These are phyloP conservation scores for Ariolimax columbianus DNA, from an alignment of 2,888 invertebrate genomes.

Conservation along the genomic window DNA sequence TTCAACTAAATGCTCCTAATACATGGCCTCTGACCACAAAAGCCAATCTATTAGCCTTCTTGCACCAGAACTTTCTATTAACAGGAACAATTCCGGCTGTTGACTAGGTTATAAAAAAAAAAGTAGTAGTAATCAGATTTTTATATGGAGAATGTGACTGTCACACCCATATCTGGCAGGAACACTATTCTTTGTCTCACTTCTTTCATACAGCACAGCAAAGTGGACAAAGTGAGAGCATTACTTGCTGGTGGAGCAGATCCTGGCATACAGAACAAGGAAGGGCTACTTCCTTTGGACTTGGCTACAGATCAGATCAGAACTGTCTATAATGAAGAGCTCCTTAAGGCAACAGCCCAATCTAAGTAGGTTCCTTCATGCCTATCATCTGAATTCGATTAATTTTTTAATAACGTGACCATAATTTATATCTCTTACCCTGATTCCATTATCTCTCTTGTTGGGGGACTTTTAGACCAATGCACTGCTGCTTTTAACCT, in stretches of 20 bases:
- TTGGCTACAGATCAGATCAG: slow-evolving; percentile 80
- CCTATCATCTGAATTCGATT: background rate
- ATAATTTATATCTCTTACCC: no score
- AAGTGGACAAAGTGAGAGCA: slow-evolving; percentile 82
- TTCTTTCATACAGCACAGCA: slow-evolving; percentile 79
- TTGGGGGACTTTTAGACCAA: background rate
- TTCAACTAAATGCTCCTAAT: no score
- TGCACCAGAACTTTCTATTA: no score
- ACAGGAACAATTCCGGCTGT: no score
- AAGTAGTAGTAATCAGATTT: no score
- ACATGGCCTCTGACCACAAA: no score
- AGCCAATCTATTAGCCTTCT: no score
- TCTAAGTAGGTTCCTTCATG: slow-evolving; percentile 80
- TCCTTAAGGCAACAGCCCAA: slow-evolving; percentile 83
- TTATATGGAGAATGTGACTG: no score
- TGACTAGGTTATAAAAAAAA: no score
- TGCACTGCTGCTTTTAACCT: no score
- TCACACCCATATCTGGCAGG: no score
- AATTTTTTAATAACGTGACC: background rate
- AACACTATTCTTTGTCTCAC: no score
- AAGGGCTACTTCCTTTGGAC: slow-evolving; percentile 82
- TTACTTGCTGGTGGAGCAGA: slow-evolving; percentile 83
- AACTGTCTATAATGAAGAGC: slow-evolving; percentile 82
- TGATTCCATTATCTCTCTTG: background rate
- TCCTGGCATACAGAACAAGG: slow-evolving; percentile 82